Conservation (phyloP, 2,113 vertebrate genomes). For the Nannospalax galili region DNA sequence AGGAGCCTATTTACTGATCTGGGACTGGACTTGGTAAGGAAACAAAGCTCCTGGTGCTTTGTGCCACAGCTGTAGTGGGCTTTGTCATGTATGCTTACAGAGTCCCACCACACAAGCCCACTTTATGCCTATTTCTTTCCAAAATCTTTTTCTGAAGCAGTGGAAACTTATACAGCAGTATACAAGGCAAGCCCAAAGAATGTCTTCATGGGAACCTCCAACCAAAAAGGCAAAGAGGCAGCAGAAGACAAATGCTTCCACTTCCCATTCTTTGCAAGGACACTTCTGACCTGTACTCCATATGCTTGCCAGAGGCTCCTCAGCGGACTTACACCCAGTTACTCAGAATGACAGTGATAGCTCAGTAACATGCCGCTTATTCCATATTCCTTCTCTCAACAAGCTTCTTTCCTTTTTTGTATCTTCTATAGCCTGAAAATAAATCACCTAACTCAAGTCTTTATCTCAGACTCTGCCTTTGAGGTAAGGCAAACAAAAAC, state of each 20-base stretch:
- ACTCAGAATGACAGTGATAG: not conserved
- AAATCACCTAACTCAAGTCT: not conserved
- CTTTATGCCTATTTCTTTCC: not conserved
- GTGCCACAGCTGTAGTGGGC: not conserved
- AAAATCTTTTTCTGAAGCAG: slow-evolving; percentile 11
- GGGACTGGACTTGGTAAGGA: not conserved
- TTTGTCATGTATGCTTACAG: accelerated
- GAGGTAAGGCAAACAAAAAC: not conserved
- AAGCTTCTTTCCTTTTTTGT: not conserved
- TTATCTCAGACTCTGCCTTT: slow-evolving; percentile 4
- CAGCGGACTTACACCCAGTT: not conserved
- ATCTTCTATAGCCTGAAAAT: not conserved
- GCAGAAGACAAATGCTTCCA: not conserved
- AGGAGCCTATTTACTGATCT: not conserved
- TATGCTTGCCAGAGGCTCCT: not conserved
- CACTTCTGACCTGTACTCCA: not conserved
- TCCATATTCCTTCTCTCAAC: not conserved
- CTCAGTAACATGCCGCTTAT: not conserved
- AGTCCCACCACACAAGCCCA: not conserved
- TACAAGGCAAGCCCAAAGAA: not conserved
- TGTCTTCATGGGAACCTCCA: not conserved
- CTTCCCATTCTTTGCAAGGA: not conserved
- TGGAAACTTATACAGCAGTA: not conserved
- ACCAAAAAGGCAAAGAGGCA: not conserved
- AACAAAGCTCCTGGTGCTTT: not conserved